Evolutionary conservation across 2,113 vertebrate genomes (phyloP).

Genomic region (Phaethon lepturus): DNA sequence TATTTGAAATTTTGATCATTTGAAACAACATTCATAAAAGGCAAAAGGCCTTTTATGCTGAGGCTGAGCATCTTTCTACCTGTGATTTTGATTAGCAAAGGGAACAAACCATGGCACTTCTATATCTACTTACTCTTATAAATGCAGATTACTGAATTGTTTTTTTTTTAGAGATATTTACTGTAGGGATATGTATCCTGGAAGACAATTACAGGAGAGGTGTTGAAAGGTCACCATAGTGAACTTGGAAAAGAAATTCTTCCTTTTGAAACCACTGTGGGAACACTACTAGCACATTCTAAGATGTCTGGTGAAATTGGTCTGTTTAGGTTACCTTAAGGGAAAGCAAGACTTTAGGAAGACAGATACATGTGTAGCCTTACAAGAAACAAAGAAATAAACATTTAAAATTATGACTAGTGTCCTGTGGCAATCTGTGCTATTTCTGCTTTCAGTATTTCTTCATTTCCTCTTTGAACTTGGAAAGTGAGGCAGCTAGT

Average conservation of each 20-base stretch:
- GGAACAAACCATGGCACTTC: neutral
- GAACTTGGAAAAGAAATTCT: neutral
- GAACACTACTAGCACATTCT: neutral
- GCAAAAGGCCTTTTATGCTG: neutral
- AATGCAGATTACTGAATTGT: neutral
- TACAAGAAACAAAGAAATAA: neutral
- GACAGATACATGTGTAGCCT: neutral
- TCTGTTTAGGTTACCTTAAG: neutral
- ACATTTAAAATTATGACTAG: neutral
- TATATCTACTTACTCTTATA: neutral
- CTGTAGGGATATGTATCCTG: neutral
- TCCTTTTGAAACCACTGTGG: neutral
- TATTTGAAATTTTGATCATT: neutral
- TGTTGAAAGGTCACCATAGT: neutral
- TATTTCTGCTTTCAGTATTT: neutral
- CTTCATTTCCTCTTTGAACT: neutral
- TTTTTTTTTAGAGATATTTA: neutral
- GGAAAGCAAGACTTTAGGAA: neutral
- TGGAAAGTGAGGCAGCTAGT: neutral
- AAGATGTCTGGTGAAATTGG: neutral
- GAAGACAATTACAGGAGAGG: neutral
- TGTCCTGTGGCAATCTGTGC: neutral
- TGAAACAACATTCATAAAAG: neutral
- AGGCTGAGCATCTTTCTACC: neutral
- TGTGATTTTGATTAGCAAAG: neutral